Base-by-base conservation (phyloP, 1,140 invertebrate genomes). In the Bombus huntii region DNA sequence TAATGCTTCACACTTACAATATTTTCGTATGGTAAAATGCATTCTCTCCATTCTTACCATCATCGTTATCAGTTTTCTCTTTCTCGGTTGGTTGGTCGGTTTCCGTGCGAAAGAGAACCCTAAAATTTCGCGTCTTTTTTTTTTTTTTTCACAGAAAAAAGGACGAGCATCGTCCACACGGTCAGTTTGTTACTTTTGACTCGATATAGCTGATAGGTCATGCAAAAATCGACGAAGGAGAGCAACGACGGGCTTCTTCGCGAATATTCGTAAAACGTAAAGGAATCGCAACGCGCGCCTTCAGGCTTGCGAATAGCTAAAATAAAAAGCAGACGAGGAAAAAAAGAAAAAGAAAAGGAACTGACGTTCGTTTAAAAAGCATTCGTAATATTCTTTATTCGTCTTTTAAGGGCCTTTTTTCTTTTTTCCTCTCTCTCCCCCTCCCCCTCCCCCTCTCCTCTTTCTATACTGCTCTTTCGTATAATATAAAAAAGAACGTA, bases 121-220 rank as follows among this genome's bases (percentile, higher is more conserved):
- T 53, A 25, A 22, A 31, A 62, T 74, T 91, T 80, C 47, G 42
- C 65, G 39, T 85, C 65, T 70, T 68, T 77, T 47, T 70, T 31
- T 70, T 31, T 84, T 31, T 31, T 31, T 1, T 81, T 80, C 81
- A 92, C 89, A 47, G 65, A 71, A 77, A 83, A 82, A 74, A 47
- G 74, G 62, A 79, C 34, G 76, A 76, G 75, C 31, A 71, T 84
- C 82, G 66, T 39, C 62, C 22, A 47, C 31, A 25, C n/a, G 18
- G 68, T 62, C 15, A 22, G n/a, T 78, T 42, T 4, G n/a, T 71
- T 4, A 57, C 37, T 37, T 12, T 79, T n/a, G 9, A 37, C 25
- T 22, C 12, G 15, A 37, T 53, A 68, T n/a, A 42, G 53, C 13
- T 3, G 42, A 31, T 28, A 34, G 37, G 42, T 71, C 22, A 71